These are phyloP conservation scores for Sander lucioperca DNA, from an alignment of 2,113 vertebrate species.

Conservation along the genomic window DNA sequence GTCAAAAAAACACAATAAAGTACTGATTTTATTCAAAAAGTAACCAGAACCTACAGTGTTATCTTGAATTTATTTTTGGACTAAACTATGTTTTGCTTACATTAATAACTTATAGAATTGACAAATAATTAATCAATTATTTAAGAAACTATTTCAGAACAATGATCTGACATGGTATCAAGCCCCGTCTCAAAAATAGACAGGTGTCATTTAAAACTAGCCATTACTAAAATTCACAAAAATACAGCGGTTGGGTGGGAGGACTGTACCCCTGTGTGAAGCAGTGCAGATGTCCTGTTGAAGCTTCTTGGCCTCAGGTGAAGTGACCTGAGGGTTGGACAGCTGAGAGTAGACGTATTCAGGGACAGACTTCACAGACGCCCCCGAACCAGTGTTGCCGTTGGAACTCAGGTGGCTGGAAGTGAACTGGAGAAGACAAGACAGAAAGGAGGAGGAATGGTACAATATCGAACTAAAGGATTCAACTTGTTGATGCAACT, in stretches of 20 bases:
- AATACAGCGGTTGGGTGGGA: not conserved
- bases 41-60: not conserved
- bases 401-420: conserved; percentile 72
- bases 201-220: not conserved
- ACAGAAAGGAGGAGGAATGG: not conserved
- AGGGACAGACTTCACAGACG: conserved; percentile 91
- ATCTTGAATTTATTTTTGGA: not conserved
- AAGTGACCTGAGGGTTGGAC: conserved; percentile 85
- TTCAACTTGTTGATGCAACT: not conserved
- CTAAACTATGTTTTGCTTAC: not conserved
- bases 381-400: conserved; percentile 37
- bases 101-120: not conserved
- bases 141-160: not conserved
- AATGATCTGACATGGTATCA: not conserved
- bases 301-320: conserved; percentile 89
- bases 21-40: not conserved
- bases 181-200: not conserved
- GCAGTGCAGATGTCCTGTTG: conserved; percentile 90
- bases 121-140: not conserved
- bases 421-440: conserved; percentile 57
- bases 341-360: conserved; percentile 89
- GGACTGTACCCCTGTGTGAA: conserved; percentile 87
- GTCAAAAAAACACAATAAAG: not conserved
- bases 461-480: not conserved
- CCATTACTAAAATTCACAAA: not conserved